Conservation (phyloP, 30 jellyfish, hydroid and myxozoan genomes). For the Turritopsis dohrnii region DNA sequence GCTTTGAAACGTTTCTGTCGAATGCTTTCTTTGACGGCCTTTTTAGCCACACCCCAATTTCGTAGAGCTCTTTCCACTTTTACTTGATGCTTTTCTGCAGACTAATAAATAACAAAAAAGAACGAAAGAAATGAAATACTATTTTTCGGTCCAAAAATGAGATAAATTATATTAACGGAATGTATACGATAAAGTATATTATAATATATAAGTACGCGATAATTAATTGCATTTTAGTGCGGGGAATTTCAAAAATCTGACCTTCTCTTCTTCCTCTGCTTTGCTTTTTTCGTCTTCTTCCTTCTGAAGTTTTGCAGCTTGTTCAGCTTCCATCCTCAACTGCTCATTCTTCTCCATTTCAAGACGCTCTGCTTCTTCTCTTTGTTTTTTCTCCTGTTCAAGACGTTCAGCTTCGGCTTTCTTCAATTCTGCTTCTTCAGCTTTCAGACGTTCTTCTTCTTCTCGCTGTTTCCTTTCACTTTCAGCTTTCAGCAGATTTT, state of each 20-base stretch:
- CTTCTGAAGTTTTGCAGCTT: constrained; percentile 22
- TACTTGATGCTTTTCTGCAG: constrained; percentile 39
- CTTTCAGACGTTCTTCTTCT: constrained; percentile 38
- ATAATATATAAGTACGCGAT: too few relatives aligned
- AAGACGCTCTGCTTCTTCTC: constrained; percentile 37
- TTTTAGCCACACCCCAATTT: constrained; percentile 60
- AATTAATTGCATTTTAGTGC: too few relatives aligned
- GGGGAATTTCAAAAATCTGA: neutral
- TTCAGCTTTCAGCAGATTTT: neutral
- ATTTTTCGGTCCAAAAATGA: too few relatives aligned
- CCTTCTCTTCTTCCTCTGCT: constrained; percentile 49
- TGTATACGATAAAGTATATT: too few relatives aligned
- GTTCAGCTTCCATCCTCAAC: constrained; percentile 16
- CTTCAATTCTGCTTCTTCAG: constrained; percentile 10
- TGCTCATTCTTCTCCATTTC: constrained; percentile 26
- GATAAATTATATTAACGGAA: too few relatives aligned
- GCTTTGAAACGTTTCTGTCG: constrained; percentile 41
- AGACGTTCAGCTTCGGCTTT: constrained; percentile 41
- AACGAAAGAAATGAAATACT: too few relatives aligned
- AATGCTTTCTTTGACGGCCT: constrained; percentile 39
- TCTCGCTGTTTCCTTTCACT: neutral
- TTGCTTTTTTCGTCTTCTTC: constrained; percentile 35
- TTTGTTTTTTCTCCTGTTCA: constrained; percentile 29
- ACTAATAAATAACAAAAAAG: too few relatives aligned
- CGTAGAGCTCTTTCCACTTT: constrained; percentile 44